A percentile compares a stretch with the other conserved stretches of the same genome.
These are phyloP conservation scores for Holacanthus passer DNA, from an alignment of 2,113 vertebrate genomes.

Conservation along the genomic window DNA sequence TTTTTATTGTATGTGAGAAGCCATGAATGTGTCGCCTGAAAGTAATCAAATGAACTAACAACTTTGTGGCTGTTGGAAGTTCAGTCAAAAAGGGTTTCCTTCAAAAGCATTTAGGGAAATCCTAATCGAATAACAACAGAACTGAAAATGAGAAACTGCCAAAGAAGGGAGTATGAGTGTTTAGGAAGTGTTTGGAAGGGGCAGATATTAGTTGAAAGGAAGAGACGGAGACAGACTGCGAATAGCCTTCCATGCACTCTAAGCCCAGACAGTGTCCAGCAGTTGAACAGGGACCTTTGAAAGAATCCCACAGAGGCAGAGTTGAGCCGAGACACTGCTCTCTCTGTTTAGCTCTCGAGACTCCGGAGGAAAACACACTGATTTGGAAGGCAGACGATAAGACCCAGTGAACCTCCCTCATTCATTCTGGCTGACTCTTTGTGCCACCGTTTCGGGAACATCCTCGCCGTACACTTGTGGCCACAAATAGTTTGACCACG, in stretches of 20 bases:
- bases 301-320: conserved; percentile 58
- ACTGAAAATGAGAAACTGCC: conserved; percentile 1
- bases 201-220: conserved; percentile 44
- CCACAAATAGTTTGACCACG: conserved; percentile 48
- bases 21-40: neutral
- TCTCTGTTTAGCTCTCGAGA: conserved; percentile 72
- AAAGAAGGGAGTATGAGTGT: neutral
- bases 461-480: neutral
- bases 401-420: conserved; percentile 57
- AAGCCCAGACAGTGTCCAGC: conserved; percentile 66
- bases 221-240: conserved; percentile 48
- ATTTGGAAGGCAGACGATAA: conserved; percentile 64
- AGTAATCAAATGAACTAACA: neutral
- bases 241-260: conserved; percentile 50
- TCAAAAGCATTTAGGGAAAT: neutral
- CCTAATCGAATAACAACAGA: neutral
- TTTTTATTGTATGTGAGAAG: neutral
- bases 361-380: conserved; percentile 56
- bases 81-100: neutral
- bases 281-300: conserved; percentile 66
- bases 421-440: conserved; percentile 41
- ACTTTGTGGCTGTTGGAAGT: neutral
- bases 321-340: conserved; percentile 62
- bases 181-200: conserved; percentile 9
- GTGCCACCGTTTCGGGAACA: conserved; percentile 24